Evolutionary conservation across 2,113 vertebrate species (phyloP).

Genomic region (Callopanchax toddi): DNA sequence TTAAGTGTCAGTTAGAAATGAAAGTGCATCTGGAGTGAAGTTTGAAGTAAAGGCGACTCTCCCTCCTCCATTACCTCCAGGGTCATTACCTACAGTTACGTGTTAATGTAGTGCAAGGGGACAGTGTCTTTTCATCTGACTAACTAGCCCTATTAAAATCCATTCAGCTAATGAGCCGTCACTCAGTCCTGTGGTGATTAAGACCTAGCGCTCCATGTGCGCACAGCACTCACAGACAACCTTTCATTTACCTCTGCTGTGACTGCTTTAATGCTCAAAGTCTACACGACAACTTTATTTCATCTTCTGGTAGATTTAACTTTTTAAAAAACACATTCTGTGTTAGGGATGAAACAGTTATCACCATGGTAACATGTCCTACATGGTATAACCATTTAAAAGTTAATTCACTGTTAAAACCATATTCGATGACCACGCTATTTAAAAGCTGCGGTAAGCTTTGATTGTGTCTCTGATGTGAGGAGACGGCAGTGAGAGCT

Average conservation of each 20-base stretch:
- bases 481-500: too few species aligned
- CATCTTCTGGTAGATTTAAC: not conserved
- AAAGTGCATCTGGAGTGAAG: slow-evolving; percentile 11
- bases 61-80: slow-evolving; percentile 47
- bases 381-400: too few species aligned
- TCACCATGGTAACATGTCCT: too few species aligned
- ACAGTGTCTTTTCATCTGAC: slow-evolving; percentile 66
- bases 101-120: slow-evolving; percentile 52
- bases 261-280: not conserved
- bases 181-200: slow-evolving; percentile 61
- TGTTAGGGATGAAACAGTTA: too few species aligned
- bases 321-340: not conserved
- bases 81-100: slow-evolving; percentile 69
- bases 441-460: too few species aligned
- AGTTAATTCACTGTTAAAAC: too few species aligned
- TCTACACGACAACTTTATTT: not conserved
- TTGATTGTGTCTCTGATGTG: too few species aligned
- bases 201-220: slow-evolving; percentile 49
- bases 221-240: slow-evolving; percentile 23
- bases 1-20: not conserved
- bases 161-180: slow-evolving; percentile 71
- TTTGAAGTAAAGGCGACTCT: slow-evolving; percentile 18
- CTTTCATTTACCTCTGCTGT: slow-evolving; percentile 37
- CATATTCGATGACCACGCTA: too few species aligned
- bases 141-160: slow-evolving; percentile 74